Conservation (phyloP, 92 coral and sea anemone genomes). For the Ricordea florida region DNA sequence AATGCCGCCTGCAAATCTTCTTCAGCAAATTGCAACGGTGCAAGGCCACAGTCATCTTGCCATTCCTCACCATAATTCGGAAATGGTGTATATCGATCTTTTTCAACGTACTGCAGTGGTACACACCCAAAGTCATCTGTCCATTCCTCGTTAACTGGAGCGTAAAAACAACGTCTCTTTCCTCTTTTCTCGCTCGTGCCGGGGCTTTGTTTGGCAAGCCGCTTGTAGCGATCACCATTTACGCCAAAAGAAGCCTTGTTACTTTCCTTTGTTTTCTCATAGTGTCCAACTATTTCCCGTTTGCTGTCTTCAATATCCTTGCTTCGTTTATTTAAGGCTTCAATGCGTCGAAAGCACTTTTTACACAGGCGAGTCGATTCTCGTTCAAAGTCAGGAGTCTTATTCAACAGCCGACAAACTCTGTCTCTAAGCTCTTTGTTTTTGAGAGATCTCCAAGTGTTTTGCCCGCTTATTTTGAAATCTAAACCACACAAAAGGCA, state of each 20-base stretch:
- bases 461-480: slow-evolving; percentile 18
- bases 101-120: background rate
- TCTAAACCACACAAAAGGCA: slow-evolving; percentile 1
- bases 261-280: slow-evolving; percentile 16
- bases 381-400: slow-evolving; percentile 6
- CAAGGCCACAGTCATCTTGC: slow-evolving; percentile 3
- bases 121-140: background rate
- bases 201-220: slow-evolving; percentile 21
- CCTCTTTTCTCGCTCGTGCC: slow-evolving; percentile 9
- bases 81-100: background rate
- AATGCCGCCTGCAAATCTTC: slow-evolving; percentile 4
- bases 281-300: slow-evolving; percentile 13
- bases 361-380: slow-evolving; percentile 17
- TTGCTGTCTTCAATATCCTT: slow-evolving; percentile 23
- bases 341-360: slow-evolving; percentile 8
- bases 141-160: slow-evolving; percentile 7
- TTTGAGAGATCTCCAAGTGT: slow-evolving; percentile 13
- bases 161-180: slow-evolving; percentile 5
- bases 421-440: slow-evolving; percentile 15
- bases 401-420: slow-evolving; percentile 8
- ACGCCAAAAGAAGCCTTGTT: slow-evolving; percentile 15
- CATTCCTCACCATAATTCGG: background rate
- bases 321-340: slow-evolving; percentile 10
- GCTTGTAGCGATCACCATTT: slow-evolving; percentile 2
- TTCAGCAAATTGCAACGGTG: slow-evolving; percentile 16